Evolutionary conservation across 2,797 vertebrate genomes (phyloP).

Genomic region (Semaprochilodus insignis): DNA sequence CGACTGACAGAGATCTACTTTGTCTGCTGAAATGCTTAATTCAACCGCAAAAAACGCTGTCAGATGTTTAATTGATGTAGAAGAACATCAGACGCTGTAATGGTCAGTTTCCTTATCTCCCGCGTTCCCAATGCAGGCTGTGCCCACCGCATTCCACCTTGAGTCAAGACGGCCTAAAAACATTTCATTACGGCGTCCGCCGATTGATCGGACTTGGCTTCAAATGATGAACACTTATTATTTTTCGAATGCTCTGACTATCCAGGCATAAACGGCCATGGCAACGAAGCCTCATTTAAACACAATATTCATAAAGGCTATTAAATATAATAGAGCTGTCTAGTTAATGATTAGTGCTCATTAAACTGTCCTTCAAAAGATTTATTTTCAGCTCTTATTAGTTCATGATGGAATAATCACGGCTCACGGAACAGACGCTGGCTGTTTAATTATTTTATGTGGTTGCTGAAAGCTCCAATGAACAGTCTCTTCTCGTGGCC

Average conservation of each 20-base stretch:
- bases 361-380: slow-evolving; percentile 61
- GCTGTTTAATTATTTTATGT: slow-evolving; percentile 50
- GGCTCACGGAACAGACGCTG: slow-evolving; percentile 48
- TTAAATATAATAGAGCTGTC: slow-evolving; percentile 57
- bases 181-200: slow-evolving; percentile 31
- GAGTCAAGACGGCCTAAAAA: slow-evolving; percentile 17
- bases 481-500: slow-evolving; percentile 7
- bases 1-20: neutral
- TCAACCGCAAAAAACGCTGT: neutral
- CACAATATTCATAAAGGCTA: slow-evolving; percentile 55
- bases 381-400: slow-evolving; percentile 59
- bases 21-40: neutral
- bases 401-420: slow-evolving; percentile 46
- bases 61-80: slow-evolving; percentile 19
- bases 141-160: neutral
- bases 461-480: slow-evolving; percentile 36
- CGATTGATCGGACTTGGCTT: slow-evolving; percentile 38
- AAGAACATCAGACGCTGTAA: slow-evolving; percentile 5
- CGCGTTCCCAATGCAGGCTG: neutral
- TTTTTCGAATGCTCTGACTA: slow-evolving; percentile 48
- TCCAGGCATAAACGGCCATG: slow-evolving; percentile 44
- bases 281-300: slow-evolving; percentile 47
- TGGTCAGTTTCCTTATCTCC: neutral
- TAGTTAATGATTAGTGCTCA: slow-evolving; percentile 61
- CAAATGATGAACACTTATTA: slow-evolving; percentile 37